phyloP scores from a whole-genome alignment of 92 coral and sea anemone genomes.

The Plumapathes pennacea region DNA sequence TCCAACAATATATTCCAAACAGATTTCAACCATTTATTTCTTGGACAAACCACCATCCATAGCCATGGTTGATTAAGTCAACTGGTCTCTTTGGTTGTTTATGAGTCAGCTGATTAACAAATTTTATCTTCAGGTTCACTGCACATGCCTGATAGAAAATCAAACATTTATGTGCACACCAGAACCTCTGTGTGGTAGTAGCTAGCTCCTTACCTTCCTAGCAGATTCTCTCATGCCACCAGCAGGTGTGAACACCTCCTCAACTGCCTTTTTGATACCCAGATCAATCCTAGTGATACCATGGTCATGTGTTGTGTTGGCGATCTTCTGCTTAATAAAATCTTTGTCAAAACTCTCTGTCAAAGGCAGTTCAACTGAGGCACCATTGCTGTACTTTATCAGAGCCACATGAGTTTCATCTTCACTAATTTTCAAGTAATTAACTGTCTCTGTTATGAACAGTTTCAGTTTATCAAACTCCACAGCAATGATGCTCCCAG shows the following conservation, averaged over 20 bases:
- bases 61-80: too few relatives aligned
- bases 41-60: too few relatives aligned
- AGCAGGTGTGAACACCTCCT: slow-evolving; percentile 45
- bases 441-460: slow-evolving; percentile 55
- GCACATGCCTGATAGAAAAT: too few relatives aligned
- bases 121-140: too few relatives aligned
- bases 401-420: slow-evolving; percentile 64
- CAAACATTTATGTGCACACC: too few relatives aligned
- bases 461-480: slow-evolving; percentile 33
- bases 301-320: slow-evolving; percentile 17
- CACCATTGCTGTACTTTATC: slow-evolving; percentile 58
- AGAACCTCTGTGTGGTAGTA: too few relatives aligned
- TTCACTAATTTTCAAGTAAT: slow-evolving; percentile 56
- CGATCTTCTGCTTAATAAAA: slow-evolving; percentile 37
- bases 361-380: slow-evolving; percentile 46
- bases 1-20: too few relatives aligned
- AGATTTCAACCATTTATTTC: too few relatives aligned
- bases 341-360: slow-evolving; percentile 40
- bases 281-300: slow-evolving; percentile 79
- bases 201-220: slow-evolving; percentile 77
- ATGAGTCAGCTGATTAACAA: too few relatives aligned
- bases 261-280: slow-evolving; percentile 55
- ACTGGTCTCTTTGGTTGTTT: too few relatives aligned
- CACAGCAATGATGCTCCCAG: slow-evolving; percentile 60
- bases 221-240: slow-evolving; percentile 71